These are phyloP conservation scores for Drosophila pegasa DNA, from an alignment of 2,888 invertebrate species.

Conservation along the genomic window DNA sequence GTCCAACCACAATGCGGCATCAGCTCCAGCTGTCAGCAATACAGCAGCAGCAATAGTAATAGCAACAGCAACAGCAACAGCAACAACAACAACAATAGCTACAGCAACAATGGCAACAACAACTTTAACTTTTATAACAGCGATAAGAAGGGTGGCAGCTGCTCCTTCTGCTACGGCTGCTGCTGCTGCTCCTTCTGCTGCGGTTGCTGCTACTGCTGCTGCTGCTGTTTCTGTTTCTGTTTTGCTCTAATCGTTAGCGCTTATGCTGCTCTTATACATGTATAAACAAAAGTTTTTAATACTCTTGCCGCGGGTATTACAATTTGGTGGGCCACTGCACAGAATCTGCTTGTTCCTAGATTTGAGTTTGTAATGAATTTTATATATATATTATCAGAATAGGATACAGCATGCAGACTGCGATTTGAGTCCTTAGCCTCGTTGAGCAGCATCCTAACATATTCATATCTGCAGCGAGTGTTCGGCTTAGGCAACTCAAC, in stretches of 20 bases:
- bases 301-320: conserved; percentile 12
- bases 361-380: background rate
- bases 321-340: background rate
- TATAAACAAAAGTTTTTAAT: conserved; percentile 20
- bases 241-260: conserved; percentile 12
- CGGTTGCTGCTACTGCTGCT: background rate
- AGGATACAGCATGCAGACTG: too few species aligned
- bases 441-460: too few species aligned
- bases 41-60: conserved; percentile 4
- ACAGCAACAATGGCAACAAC: background rate
- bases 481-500: too few species aligned
- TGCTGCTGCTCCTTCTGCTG: background rate
- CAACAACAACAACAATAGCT: background rate
- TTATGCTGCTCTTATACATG: background rate
- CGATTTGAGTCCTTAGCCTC: too few species aligned
- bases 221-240: background rate
- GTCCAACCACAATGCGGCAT: conserved; percentile 24
- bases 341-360: background rate
- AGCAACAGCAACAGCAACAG: conserved; percentile 1
- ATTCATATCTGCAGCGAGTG: too few species aligned
- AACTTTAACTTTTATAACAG: conserved; percentile 16
- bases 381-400: background rate
- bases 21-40: conserved; percentile 23
- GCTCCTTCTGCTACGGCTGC: background rate
- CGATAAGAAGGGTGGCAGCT: conserved; percentile 15